Conservation (phyloP, 2,113 vertebrate species). For the Apus apus region DNA sequence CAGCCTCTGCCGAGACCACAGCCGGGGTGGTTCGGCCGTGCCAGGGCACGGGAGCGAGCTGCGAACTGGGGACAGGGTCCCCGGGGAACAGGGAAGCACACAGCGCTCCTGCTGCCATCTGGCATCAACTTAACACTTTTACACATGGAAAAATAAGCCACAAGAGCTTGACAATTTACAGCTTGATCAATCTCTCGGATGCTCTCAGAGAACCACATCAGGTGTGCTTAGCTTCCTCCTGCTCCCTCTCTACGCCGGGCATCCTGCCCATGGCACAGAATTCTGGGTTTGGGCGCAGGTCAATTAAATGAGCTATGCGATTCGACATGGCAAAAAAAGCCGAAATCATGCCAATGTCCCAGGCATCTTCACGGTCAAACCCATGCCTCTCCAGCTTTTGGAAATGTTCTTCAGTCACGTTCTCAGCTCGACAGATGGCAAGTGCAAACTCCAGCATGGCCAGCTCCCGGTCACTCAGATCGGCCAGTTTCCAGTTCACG, state of each 20-base stretch:
- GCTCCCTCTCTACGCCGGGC: not conserved
- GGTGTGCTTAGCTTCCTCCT: not conserved
- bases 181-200: not conserved
- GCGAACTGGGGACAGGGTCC: too few relatives aligned
- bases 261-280: constrained; percentile 83
- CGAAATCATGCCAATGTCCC: constrained; percentile 85
- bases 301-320: constrained; percentile 79
- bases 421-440: constrained; percentile 78
- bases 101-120: too few relatives aligned
- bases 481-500: constrained; percentile 82
- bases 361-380: constrained; percentile 84
- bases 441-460: constrained; percentile 87
- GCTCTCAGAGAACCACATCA: rapidly evolving
- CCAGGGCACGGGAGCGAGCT: too few relatives aligned
- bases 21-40: not conserved
- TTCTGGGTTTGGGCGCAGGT: constrained; percentile 82
- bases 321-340: constrained; percentile 88
- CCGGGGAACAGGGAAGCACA: too few relatives aligned
- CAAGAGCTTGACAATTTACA: not conserved
- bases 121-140: not conserved
- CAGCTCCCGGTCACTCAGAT: constrained; percentile 73
- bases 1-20: not conserved
- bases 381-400: constrained; percentile 78
- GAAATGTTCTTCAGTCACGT: constrained; percentile 83
- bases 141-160: not conserved